Evolutionary conservation across 1,140 invertebrate species (phyloP).

Genomic region (Probaryconus sp.): DNA sequence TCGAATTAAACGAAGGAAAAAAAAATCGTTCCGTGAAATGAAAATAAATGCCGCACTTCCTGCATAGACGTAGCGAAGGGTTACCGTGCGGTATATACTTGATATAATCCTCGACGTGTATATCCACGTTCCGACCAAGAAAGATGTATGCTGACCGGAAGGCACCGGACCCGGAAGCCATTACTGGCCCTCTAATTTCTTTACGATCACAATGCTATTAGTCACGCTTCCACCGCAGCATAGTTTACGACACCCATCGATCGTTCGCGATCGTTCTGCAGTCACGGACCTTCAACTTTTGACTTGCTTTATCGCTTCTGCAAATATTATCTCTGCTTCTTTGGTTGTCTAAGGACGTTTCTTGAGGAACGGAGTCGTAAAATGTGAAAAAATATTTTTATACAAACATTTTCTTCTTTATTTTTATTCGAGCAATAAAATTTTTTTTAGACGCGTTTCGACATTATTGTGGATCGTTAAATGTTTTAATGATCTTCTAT

Average conservation of each 20-base stretch:
- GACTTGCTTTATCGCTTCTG: constrained; percentile 48
- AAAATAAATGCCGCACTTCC: constrained; percentile 42
- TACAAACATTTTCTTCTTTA: too few relatives aligned
- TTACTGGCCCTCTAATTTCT: constrained; percentile 78
- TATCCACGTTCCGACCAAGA: constrained; percentile 41
- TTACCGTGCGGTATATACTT: constrained; percentile 40
- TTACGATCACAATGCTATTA: constrained; percentile 77
- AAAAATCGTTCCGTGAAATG: constrained; percentile 1
- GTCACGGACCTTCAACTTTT: constrained; percentile 57
- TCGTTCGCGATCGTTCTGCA: constrained; percentile 54
- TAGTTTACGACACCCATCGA: constrained; percentile 67
- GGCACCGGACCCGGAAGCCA: constrained; percentile 75
- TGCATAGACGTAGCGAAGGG: constrained; percentile 30
- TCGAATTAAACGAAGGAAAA: background rate
- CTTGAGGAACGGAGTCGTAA: too few relatives aligned
- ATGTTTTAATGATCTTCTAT: too few relatives aligned
- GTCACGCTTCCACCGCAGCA: constrained; percentile 70
- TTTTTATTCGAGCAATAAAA: too few relatives aligned
- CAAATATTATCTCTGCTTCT: constrained; percentile 27
- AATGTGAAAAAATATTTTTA: too few relatives aligned
- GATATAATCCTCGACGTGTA: constrained; percentile 43
- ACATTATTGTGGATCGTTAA: too few relatives aligned
- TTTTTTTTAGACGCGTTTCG: too few relatives aligned
- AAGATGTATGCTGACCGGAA: constrained; percentile 78
- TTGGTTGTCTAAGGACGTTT: background rate